Percentiles rank a stretch among this genome's conserved stretches.
phyloP scores from a whole-genome alignment of 2,113 vertebrate genomes.

The Solea senegalensis region DNA sequence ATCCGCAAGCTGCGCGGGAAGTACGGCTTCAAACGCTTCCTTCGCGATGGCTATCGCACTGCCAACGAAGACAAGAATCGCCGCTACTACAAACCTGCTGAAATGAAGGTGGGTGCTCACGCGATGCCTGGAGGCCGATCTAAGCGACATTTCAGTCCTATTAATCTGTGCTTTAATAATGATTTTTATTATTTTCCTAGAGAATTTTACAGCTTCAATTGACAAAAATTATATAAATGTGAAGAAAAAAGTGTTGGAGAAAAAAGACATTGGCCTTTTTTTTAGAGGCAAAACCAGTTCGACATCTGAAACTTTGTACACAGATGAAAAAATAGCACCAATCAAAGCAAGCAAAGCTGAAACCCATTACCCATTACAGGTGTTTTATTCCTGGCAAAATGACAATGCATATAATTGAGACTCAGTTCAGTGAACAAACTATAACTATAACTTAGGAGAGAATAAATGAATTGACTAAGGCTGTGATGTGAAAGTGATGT shows the following conservation, averaged over 20 bases:
- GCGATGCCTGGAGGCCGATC: too few relatives aligned
- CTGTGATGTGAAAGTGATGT: too few relatives aligned
- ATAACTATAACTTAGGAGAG: too few relatives aligned
- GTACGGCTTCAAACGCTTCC: constrained; percentile 94
- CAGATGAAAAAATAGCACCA: not conserved
- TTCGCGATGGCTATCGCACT: constrained; percentile 94
- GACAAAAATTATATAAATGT: too few relatives aligned
- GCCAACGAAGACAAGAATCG: constrained; percentile 91
- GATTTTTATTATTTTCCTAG: too few relatives aligned
- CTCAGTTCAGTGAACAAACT: constrained; percentile 6
- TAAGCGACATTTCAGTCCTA: too few relatives aligned
- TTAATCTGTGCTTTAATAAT: too few relatives aligned
- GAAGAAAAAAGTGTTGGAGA: too few relatives aligned
- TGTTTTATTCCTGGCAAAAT: constrained; percentile 30
- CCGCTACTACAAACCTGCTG: constrained; percentile 94
- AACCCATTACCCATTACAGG: constrained; percentile 3
- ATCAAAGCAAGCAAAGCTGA: not conserved
- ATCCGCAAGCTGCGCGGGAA: constrained; percentile 93
- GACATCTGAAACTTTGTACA: not conserved
- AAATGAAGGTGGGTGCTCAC: constrained; percentile 91
- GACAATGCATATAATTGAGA: constrained; percentile 30
- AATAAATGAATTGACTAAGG: too few relatives aligned
- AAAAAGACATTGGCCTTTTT: not conserved
- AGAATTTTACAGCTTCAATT: too few relatives aligned
- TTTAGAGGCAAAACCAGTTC: not conserved